These are phyloP conservation scores for Tipula confusa DNA, from an alignment of 2,888 invertebrate genomes.

Conservation along the genomic window DNA sequence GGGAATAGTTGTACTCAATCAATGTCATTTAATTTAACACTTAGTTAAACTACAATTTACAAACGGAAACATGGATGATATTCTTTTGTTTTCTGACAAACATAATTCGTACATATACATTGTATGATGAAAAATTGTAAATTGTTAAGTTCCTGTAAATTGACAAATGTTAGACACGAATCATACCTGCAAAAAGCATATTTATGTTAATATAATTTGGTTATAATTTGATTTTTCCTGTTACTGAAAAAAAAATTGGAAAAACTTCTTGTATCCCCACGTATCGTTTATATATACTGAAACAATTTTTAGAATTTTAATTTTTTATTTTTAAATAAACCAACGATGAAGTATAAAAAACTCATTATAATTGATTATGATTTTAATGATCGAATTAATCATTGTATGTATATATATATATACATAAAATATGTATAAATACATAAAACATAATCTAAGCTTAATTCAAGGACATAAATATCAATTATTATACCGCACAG, in stretches of 20 bases:
- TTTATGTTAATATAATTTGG: not conserved
- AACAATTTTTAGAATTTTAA: not conserved
- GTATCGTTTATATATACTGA: not conserved
- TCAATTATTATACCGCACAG: not conserved
- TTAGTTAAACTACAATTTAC: not conserved
- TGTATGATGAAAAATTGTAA: constrained; percentile 3
- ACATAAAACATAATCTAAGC: not conserved
- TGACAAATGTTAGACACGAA: not conserved
- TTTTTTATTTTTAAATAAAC: not conserved
- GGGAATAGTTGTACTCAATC: constrained; percentile 9
- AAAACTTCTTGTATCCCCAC: not conserved
- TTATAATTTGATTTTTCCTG: not conserved
- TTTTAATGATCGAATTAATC: not conserved
- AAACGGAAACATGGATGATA: not conserved
- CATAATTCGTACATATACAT: not conserved
- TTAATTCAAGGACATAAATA: not conserved
- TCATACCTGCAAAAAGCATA: not conserved
- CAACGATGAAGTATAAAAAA: not conserved
- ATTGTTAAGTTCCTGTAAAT: not conserved
- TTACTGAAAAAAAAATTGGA: not conserved
- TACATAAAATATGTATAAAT: not conserved
- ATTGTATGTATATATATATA: too few relatives aligned
- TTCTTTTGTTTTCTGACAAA: not conserved
- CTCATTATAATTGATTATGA: not conserved
- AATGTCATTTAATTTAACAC: not conserved